phyloP scores from a whole-genome alignment of 1,140 invertebrate genomes.

The Ylistrum balloti region DNA sequence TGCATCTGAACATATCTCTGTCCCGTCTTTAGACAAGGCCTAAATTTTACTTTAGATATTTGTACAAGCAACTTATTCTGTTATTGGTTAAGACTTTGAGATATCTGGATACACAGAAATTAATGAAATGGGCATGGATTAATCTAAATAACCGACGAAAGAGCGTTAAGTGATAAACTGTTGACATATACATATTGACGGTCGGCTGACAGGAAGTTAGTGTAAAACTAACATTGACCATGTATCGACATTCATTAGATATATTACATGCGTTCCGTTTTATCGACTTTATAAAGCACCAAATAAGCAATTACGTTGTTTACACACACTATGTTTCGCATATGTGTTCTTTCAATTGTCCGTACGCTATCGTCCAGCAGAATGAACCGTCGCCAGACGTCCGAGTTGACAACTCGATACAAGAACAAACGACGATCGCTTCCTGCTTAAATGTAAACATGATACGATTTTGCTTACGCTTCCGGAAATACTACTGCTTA shows the following conservation, averaged over 20 bases:
- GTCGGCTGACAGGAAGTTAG: background rate
- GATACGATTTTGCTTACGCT: conserved; percentile 23
- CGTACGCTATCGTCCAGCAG: background rate
- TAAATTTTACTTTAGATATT: no score
- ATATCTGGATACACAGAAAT: no score
- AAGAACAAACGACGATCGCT: conserved; percentile 23
- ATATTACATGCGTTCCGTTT: background rate
- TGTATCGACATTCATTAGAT: background rate
- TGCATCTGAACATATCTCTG: no score
- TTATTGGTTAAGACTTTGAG: no score
- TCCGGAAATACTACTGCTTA: background rate
- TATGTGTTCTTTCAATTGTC: background rate
- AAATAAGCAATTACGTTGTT: background rate
- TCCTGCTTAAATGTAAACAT: conserved; percentile 42
- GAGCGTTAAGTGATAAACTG: no score
- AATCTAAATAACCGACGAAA: no score
- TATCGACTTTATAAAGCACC: background rate
- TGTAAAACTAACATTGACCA: background rate
- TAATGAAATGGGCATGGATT: no score
- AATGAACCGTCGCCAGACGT: background rate
- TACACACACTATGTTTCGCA: background rate
- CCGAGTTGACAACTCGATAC: conserved; percentile 44
- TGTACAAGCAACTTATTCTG: no score
- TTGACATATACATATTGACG: no score
- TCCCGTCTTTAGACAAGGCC: no score